Evolutionary conservation across 1,140 invertebrate species (phyloP).

Genomic region (Venustaconcha ellipsiformis): DNA sequence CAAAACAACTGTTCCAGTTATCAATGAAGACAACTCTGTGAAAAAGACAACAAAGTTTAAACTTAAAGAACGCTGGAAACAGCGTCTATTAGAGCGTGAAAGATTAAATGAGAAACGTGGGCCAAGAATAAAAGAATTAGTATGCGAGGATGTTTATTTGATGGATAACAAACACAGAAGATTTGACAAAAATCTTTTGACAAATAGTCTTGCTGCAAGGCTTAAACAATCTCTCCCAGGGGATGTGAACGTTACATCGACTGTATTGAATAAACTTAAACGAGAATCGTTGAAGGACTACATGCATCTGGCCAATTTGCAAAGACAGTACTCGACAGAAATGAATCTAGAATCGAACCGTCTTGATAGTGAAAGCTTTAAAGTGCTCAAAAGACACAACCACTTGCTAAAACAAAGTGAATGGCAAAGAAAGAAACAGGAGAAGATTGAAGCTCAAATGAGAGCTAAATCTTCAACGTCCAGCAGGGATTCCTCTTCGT

Average conservation of each 20-base stretch:
- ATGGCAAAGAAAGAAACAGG: constrained; percentile 32
- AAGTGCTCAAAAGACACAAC: constrained; percentile 40
- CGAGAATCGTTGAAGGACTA: constrained; percentile 43
- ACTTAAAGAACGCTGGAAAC: constrained; percentile 5
- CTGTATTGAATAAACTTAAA: constrained; percentile 35
- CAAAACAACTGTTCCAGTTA: not conserved
- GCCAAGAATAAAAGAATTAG: constrained; percentile 10
- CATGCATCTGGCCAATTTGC: constrained; percentile 38
- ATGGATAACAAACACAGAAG: constrained; percentile 36
- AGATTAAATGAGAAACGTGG: not conserved
- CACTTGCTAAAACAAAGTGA: constrained; percentile 42
- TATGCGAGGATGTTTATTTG: constrained; percentile 43
- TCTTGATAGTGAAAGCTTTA: constrained; percentile 35
- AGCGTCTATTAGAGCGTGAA: not conserved
- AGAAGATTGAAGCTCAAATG: constrained; percentile 33
- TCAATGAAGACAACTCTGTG: constrained; percentile 7
- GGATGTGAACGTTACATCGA: constrained; percentile 27
- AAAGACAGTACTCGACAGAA: constrained; percentile 39
- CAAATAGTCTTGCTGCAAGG: constrained; percentile 47
- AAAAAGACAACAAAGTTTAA: not conserved
- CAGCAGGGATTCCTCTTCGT: constrained; percentile 18
- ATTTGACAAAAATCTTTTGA: constrained; percentile 40
- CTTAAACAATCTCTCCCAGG: constrained; percentile 34
- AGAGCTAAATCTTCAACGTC: constrained; percentile 22
- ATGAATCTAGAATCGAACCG: constrained; percentile 38